phyloP scores from a whole-genome alignment of 2,888 invertebrate genomes.

The Epiblema foenella region DNA sequence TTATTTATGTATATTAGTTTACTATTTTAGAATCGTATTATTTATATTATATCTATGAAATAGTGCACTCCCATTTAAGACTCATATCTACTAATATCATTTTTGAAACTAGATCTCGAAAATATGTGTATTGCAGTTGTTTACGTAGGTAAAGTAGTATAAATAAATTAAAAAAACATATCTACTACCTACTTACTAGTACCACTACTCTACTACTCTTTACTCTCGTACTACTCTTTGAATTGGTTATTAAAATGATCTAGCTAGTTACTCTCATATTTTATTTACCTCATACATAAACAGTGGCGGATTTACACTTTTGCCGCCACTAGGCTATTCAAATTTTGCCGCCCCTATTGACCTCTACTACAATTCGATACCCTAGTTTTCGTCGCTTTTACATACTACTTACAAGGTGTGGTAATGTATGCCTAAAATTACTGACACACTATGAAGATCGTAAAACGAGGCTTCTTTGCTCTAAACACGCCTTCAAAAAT shows the following conservation, averaged over 20 bases:
- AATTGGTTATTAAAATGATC: not conserved
- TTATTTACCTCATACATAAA: not conserved
- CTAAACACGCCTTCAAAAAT: too few species aligned
- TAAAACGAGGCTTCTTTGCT: too few species aligned
- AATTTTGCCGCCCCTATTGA: too few species aligned
- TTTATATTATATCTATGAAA: not conserved
- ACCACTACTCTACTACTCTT: too few species aligned
- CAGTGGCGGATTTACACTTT: too few species aligned
- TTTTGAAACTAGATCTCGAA: not conserved
- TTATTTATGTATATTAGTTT: not conserved
- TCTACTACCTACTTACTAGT: not conserved
- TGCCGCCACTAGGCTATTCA: too few species aligned
- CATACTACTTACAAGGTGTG: too few species aligned
- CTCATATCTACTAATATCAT: not conserved
- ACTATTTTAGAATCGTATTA: not conserved
- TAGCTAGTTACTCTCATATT: not conserved
- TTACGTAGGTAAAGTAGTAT: not conserved
- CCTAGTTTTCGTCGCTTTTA: too few species aligned
- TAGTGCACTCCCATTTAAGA: not conserved
- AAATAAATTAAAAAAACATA: not conserved
- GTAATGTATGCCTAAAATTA: too few species aligned
- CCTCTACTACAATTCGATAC: too few species aligned
- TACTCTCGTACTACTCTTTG: not conserved
- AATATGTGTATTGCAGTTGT: not conserved
- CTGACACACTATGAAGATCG: too few species aligned